Conservation (phyloP, 1,140 invertebrate species). For the Drosophila nigromelanica region DNA sequence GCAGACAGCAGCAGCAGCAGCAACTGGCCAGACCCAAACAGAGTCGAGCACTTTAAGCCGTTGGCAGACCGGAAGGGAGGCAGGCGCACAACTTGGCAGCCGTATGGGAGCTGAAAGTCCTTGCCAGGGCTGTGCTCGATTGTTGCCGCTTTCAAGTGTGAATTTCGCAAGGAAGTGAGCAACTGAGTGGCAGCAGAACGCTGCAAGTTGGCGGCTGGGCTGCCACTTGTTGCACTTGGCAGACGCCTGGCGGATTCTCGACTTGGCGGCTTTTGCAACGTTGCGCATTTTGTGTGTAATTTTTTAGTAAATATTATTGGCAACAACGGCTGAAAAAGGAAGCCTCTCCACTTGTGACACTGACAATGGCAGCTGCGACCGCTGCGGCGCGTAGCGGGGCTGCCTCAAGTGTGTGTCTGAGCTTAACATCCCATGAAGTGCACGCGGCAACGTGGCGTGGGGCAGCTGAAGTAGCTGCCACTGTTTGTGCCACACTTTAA, state of each 20-base stretch:
- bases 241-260: slow-evolving; percentile 6
- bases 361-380: slow-evolving; percentile 56
- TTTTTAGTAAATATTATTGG: slow-evolving; percentile 77
- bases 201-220: slow-evolving; percentile 35
- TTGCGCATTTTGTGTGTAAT: slow-evolving; percentile 64
- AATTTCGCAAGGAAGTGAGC: slow-evolving; percentile 51
- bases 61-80: slow-evolving; percentile 37
- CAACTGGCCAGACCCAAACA: not conserved
- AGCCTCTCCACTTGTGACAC: slow-evolving; percentile 31
- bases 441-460: slow-evolving; percentile 5
- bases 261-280: slow-evolving; percentile 39
- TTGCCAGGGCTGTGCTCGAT: slow-evolving; percentile 1
- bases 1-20: not conserved
- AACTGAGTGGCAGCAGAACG: slow-evolving; percentile 33
- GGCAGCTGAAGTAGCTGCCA: slow-evolving; percentile 68
- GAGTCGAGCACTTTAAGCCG: slow-evolving; percentile 25
- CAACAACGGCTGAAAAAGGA: slow-evolving; percentile 46
- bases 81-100: slow-evolving; percentile 61
- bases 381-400: not conserved
- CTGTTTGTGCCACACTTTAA: slow-evolving; percentile 78
- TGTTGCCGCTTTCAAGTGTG: slow-evolving; percentile 51
- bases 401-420: slow-evolving; percentile 70
- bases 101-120: slow-evolving; percentile 29
- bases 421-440: slow-evolving; percentile 58
- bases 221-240: slow-evolving; percentile 67